phyloP scores from a whole-genome alignment of 2,888 invertebrate species.

The Dicycla oo region DNA sequence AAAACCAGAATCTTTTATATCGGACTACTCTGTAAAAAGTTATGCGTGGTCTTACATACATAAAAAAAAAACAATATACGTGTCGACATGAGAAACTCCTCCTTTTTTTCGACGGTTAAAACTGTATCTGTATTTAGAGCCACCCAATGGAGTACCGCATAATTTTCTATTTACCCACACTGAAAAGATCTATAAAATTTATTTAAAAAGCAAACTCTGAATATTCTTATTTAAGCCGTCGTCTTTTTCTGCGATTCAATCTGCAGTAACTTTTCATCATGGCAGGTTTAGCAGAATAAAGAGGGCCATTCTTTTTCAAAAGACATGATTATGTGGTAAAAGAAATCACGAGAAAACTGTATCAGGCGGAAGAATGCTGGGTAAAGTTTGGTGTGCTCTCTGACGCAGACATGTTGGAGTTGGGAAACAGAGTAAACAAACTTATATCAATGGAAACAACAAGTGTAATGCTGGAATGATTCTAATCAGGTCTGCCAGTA shows the following conservation, averaged over 20 bases:
- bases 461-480: conserved; percentile 27
- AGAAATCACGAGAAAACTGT: conserved; percentile 59
- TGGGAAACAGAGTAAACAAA: conserved; percentile 41
- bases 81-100: too few relatives aligned
- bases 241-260: conserved; percentile 76
- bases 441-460: conserved; percentile 35
- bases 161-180: conserved; percentile 47
- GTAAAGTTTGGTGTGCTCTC: conserved; percentile 48
- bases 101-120: too few relatives aligned
- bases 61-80: too few relatives aligned
- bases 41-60: too few relatives aligned
- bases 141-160: conserved; percentile 26
- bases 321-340: conserved; percentile 67
- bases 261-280: conserved; percentile 81
- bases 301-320: conserved; percentile 71
- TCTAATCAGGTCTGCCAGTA: not conserved
- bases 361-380: conserved; percentile 44
- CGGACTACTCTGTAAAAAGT: too few relatives aligned
- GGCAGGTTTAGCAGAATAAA: conserved; percentile 70
- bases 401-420: conserved; percentile 48
- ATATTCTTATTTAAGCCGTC: conserved; percentile 65
- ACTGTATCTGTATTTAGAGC: not conserved
- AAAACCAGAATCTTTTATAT: too few relatives aligned
- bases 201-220: conserved; percentile 52
- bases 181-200: conserved; percentile 38